A percentile compares a stretch with the other conserved stretches of the same genome.
These are phyloP conservation scores for Staurois parvus DNA, from an alignment of 2,797 vertebrate genomes.

Conservation along the genomic window DNA sequence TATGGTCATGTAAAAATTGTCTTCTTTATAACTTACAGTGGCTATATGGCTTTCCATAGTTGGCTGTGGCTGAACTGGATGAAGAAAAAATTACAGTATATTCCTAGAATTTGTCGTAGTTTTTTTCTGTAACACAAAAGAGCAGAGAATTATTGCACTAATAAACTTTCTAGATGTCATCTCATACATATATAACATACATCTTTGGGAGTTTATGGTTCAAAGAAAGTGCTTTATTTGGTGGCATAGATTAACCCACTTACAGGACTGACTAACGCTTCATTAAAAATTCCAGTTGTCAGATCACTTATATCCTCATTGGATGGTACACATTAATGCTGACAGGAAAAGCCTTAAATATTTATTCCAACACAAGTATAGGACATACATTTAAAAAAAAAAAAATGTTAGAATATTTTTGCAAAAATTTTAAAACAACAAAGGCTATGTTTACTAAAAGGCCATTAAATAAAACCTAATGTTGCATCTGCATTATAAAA, in stretches of 20 bases:
- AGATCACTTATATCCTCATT: neutral
- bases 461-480: no score
- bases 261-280: neutral
- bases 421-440: neutral
- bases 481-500: no score
- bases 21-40: no score
- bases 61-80: no score
- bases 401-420: neutral
- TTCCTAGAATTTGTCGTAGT: neutral
- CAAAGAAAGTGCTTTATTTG: neutral
- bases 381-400: neutral
- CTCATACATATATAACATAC: neutral
- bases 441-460: neutral
- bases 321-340: neutral
- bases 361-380: neutral
- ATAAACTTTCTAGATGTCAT: neutral
- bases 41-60: no score
- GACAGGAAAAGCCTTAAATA: neutral
- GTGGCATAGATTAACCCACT: neutral
- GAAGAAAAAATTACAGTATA: no score
- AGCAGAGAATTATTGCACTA: neutral
- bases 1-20: no score
- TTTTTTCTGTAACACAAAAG: neutral
- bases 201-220: neutral
- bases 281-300: conserved; percentile 9